A percentile compares a stretch with the other conserved stretches of the same genome.
These are phyloP conservation scores for Cavia porcellus DNA, from an alignment of 2,113 vertebrate species.

Conservation along the genomic window DNA sequence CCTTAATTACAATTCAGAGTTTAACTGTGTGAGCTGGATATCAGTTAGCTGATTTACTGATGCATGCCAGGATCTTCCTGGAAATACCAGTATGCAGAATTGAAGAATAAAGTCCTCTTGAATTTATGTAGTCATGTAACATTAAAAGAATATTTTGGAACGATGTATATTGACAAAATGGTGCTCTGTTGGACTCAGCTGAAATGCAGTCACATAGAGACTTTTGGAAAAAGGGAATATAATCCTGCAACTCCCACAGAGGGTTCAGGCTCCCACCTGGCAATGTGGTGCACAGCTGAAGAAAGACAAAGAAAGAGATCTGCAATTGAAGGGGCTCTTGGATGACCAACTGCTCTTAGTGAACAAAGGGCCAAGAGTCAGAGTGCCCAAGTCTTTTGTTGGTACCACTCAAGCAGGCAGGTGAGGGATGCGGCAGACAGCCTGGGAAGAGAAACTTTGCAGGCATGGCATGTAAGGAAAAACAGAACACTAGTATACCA, in stretches of 20 bases:
- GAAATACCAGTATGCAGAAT: neutral
- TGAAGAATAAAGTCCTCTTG: neutral
- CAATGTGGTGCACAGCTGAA: too few relatives aligned
- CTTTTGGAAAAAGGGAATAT: neutral
- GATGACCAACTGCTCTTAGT: neutral
- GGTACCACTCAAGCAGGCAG: neutral
- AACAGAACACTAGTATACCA: neutral
- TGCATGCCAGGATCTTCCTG: neutral
- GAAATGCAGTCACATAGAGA: neutral
- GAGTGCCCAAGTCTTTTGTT: neutral
- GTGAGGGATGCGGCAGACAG: neutral
- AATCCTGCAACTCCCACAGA: too few relatives aligned
- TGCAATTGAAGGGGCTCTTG: neutral
- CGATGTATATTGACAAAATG: neutral
- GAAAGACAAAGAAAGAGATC: neutral
- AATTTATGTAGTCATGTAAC: neutral
- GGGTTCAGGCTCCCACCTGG: too few relatives aligned
- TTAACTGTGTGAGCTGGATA: neutral
- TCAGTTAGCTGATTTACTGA: neutral
- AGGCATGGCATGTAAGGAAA: neutral
- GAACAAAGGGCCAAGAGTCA: neutral
- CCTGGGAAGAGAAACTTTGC: neutral
- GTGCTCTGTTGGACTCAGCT: neutral
- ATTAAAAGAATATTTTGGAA: neutral
- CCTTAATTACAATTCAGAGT: neutral